Evolutionary conservation across 2,888 invertebrate species (phyloP).

Genomic region (Caenorhabditis imperialis): DNA sequence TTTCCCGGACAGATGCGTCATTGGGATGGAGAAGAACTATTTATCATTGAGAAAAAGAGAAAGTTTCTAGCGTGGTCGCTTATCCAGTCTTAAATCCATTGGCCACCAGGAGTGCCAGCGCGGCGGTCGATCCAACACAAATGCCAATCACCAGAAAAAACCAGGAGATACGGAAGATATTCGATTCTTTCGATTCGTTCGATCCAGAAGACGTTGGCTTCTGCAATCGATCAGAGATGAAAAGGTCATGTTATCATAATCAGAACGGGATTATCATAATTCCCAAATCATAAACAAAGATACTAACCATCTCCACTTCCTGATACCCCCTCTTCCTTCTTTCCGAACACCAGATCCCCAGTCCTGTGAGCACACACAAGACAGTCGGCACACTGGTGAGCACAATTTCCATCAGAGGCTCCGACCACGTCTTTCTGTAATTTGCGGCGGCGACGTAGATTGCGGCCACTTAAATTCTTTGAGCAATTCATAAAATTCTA

Average conservation of each 20-base stretch:
- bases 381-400: slow-evolving; percentile 44
- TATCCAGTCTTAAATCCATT: slow-evolving; percentile 60
- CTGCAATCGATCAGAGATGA: slow-evolving; percentile 24
- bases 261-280: too few relatives aligned
- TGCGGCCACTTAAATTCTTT: too few relatives aligned
- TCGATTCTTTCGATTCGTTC: too few relatives aligned
- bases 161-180: slow-evolving; percentile 8
- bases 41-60: too few relatives aligned
- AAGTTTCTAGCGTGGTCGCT: too few relatives aligned
- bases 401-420: slow-evolving; percentile 54
- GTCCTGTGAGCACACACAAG: slow-evolving; percentile 38
- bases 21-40: too few relatives aligned
- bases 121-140: slow-evolving; percentile 48
- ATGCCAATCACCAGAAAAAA: slow-evolving; percentile 56
- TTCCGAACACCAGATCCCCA: slow-evolving; percentile 32
- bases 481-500: too few relatives aligned
- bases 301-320: slow-evolving; percentile 31
- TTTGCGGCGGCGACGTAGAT: slow-evolving; percentile 59
- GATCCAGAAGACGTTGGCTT: slow-evolving; percentile 39
- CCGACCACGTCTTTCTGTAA: slow-evolving; percentile 59
- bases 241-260: too few relatives aligned
- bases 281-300: too few relatives aligned
- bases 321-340: slow-evolving; percentile 3
- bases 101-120: slow-evolving; percentile 54
- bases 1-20: too few relatives aligned